Conservation (phyloP, 2,797 vertebrate species). For the Falco peregrinus region DNA sequence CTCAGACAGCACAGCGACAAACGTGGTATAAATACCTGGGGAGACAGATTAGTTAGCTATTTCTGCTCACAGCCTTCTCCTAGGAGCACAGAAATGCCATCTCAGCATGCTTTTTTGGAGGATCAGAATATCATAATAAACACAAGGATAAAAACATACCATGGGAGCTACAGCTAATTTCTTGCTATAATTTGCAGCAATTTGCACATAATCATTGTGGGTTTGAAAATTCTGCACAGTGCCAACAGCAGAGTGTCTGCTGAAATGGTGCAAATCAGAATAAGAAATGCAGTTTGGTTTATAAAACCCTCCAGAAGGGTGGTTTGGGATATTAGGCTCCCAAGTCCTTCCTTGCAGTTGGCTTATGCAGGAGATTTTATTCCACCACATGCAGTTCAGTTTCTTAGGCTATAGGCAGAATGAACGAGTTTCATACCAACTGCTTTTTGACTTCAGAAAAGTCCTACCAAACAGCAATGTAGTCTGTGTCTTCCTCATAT, state of each 20-base stretch:
- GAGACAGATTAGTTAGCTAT: conserved; percentile 58
- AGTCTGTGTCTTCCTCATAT: neutral
- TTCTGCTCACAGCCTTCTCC: conserved; percentile 45
- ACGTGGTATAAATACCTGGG: conserved; percentile 47
- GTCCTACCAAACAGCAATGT: neutral
- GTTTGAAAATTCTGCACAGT: conserved; percentile 36
- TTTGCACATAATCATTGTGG: conserved; percentile 44
- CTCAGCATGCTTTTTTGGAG: conserved; percentile 40
- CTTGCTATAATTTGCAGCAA: conserved; percentile 54
- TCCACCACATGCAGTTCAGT: neutral
- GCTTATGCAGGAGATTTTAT: neutral
- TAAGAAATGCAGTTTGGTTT: neutral
- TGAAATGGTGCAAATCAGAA: conserved; percentile 17
- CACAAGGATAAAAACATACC: conserved; percentile 44
- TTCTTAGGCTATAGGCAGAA: neutral
- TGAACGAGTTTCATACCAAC: neutral
- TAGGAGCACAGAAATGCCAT: conserved; percentile 43
- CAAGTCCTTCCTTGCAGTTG: neutral
- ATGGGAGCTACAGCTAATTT: conserved; percentile 54
- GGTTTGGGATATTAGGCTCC: neutral
- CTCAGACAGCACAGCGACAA: conserved; percentile 9
- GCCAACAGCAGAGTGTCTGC: neutral
- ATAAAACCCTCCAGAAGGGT: neutral
- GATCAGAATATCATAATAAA: conserved; percentile 49
- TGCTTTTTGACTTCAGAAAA: neutral